A percentile compares a stretch with the other conserved stretches of the same genome.
Conservation (phyloP, 2,888 invertebrate genomes). For the Agapetus fuscipes region DNA sequence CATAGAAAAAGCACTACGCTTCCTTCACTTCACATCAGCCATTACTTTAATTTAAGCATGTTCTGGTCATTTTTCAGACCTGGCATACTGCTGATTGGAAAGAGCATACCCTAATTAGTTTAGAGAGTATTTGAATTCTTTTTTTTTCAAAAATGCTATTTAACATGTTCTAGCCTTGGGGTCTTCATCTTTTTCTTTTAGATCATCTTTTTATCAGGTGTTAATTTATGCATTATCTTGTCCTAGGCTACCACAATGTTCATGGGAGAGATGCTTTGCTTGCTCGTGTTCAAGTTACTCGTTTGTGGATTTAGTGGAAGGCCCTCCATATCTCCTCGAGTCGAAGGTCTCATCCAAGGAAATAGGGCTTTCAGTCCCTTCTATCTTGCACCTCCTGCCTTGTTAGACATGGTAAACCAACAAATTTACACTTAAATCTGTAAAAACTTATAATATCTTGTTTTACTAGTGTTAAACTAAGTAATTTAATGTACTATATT, state of each 20-base stretch:
- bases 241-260: constrained; percentile 85
- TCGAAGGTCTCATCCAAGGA: constrained; percentile 55
- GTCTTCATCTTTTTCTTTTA: no score
- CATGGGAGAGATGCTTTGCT: constrained; percentile 80
- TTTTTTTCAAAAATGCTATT: no score
- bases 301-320: constrained; percentile 44
- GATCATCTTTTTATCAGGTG: not conserved
- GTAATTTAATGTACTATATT: no score
- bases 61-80: no score
- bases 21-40: no score
- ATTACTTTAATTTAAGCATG: no score
- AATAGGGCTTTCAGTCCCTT: constrained; percentile 69
- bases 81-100: no score
- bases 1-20: no score
- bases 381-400: constrained; percentile 74
- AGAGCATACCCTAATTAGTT: not conserved
- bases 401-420: constrained; percentile 78
- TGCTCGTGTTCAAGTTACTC: constrained; percentile 66
- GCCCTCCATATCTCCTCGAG: constrained; percentile 47
- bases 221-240: constrained; percentile 2
- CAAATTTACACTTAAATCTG: no score
- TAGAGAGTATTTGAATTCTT: not conserved
- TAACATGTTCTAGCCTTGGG: no score
- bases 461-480: no score
- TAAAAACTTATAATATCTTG: no score